Base-by-base conservation (phyloP, 2,113 vertebrate genomes). In the Hippocampus guttulatus region DNA sequence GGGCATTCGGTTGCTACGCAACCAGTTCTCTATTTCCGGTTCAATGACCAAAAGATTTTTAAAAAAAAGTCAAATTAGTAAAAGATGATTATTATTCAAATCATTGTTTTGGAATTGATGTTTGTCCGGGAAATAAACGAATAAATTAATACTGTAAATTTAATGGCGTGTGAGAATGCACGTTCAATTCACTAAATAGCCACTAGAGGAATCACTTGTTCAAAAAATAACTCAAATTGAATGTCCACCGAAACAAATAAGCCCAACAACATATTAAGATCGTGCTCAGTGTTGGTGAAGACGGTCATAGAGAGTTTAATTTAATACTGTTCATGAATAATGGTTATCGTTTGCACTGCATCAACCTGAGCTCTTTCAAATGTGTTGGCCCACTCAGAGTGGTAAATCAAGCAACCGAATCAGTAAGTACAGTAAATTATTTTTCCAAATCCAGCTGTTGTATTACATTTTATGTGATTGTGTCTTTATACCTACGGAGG, bases 1-100 rank as follows among this genome's bases (percentile, higher is more conserved):
- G 54, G 67, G 16, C 25, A 20, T 43, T 15, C 43, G 10, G 90
- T 92, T 87, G 88, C 92, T 73, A 58, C 61, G 92, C 81, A 88
- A 88, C 82, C 3, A 0, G 2, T 18, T 80, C 79, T 71, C 74
- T 64, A 41, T 47, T 73, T 43, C 58, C 33, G 70, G 30, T 38
- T 23, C 9, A 18, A 27, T 11, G 14, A 27, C 41, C 6, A 2
- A 16, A 14, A 40, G 18, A 8, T 54, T 54, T 54, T 54, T 52
- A 2, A 33, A 30, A 61, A 58, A 58, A 33, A 61, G 6, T 2
- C 33, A 33, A 15, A 14, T 15, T 18, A 33, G 27, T 16, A 30
- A 16, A 60, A 30, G 5, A 14, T 5, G 6, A 30, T 6, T 30
- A 15, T 27, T 27, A 60, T 16, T 60, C 14, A 16, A 8, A 58